Base-by-base conservation (phyloP, 1,140 invertebrate genomes). In the Battus philenor region DNA sequence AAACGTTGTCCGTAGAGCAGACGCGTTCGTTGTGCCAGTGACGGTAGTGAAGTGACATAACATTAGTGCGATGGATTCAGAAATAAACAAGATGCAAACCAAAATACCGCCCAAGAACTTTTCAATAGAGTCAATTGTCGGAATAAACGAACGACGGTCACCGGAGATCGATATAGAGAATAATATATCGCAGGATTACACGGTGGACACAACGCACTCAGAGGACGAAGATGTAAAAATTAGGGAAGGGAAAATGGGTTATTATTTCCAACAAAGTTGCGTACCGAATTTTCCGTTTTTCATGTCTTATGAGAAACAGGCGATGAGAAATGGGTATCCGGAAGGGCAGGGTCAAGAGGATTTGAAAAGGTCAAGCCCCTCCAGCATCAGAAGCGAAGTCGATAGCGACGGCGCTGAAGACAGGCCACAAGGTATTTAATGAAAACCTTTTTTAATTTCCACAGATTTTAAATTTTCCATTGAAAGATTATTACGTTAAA, bases 101-200 rank as follows among this genome's bases (percentile, higher is more conserved):
- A 84, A 84, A 53, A 62, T 84, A 30, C 76, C 76, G 3, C 51
- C 76, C 4, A 84, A 84, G 24, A 81, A 78, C 31, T 84, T 84
- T 47, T 79, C 78, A 0, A 84, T 84, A 5, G 80, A 84, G 63
- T 82, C 78, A 7, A 82, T 84, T 17, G 80, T 84, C 7, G 80
- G 80, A 1, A 12, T 76, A 0, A 81, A 66, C 44, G 73, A 80
- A 1, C 56, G 80, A 8, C 54, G 78, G n/a, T 84, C 80, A 0
- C 80, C 78, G 0, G 80, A 82, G 39, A 84, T 84, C 45, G 80
- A 84, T 56, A 84, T 84, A 2, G 80, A 84, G 30, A 82, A 74
- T 13, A 75, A 59, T n/a, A 78, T 84, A 38, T 71, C 69, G 0
- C 71, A 75, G 38, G 76, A 84, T 41, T 81, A 66, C 36, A 51